Conservation (phyloP, 2,888 invertebrate genomes). For the Lutraria lutraria region DNA sequence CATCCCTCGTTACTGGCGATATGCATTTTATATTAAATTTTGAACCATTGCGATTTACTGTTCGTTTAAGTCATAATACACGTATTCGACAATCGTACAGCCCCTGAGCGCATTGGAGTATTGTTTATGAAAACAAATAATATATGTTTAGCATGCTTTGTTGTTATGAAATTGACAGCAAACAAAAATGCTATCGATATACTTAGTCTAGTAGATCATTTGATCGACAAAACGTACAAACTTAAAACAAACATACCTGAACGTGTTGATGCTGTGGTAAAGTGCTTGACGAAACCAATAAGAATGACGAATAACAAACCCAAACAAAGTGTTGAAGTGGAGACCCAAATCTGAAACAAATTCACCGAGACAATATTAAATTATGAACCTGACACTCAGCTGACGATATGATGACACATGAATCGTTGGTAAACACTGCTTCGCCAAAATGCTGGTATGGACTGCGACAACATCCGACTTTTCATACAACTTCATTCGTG, state of each 20-base stretch:
- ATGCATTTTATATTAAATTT: neutral
- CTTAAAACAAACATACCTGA: neutral
- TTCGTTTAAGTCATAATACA: too few relatives aligned
- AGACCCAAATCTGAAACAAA: conserved; percentile 54
- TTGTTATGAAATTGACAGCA: neutral
- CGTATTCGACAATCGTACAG: too few relatives aligned
- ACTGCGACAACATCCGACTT: neutral
- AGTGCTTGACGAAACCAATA: conserved; percentile 24
- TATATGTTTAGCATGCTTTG: neutral
- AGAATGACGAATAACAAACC: conserved; percentile 56
- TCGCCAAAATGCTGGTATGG: neutral
- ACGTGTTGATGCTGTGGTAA: neutral
- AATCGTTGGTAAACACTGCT: neutral
- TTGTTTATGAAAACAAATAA: too few relatives aligned
- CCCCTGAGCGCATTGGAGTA: too few relatives aligned
- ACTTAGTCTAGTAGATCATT: neutral
- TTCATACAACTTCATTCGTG: neutral
- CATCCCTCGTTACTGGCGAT: neutral
- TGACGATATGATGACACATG: neutral
- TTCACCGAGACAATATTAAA: neutral
- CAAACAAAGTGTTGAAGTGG: conserved; percentile 49
- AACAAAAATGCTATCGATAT: too few relatives aligned
- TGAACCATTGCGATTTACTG: neutral
- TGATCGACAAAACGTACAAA: neutral
- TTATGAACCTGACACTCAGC: too few relatives aligned